Percentiles rank a stretch among this genome's conserved stretches.
Conservation (phyloP, 2,888 invertebrate species). For the Synergus japonicus region DNA sequence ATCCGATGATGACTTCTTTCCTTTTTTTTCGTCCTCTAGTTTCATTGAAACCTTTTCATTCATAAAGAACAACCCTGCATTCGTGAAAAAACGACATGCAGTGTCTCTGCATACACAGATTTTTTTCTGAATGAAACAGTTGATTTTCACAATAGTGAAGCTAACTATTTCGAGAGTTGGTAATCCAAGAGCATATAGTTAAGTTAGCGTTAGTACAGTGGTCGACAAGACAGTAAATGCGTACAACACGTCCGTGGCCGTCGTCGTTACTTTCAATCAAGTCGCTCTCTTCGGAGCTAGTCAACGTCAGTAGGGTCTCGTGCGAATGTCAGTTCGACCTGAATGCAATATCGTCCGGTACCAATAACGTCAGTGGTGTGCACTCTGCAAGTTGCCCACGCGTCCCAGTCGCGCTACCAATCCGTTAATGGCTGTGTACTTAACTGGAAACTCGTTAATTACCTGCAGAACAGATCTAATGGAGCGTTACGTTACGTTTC, state of each 20-base stretch:
- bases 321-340: constrained; percentile 59
- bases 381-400: constrained; percentile 50
- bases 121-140: background rate
- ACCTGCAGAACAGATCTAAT: constrained; percentile 54
- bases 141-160: background rate
- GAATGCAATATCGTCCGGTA: constrained; percentile 57
- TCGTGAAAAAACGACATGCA: background rate
- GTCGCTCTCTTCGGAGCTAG: constrained; percentile 50
- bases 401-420: constrained; percentile 44
- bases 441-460: constrained; percentile 61
- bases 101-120: background rate
- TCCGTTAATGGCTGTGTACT: constrained; percentile 60
- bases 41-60: constrained; percentile 35
- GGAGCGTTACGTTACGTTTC: constrained; percentile 50
- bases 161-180: background rate
- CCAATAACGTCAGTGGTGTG: constrained; percentile 54
- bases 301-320: constrained; percentile 56
- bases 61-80: constrained; percentile 22
- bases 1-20: constrained; percentile 48
- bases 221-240: constrained; percentile 64
- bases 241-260: constrained; percentile 59
- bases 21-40: constrained; percentile 18
- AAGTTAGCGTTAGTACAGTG: constrained; percentile 60
- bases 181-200: constrained; percentile 46
- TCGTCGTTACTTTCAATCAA: constrained; percentile 71